A percentile compares a stretch with the other conserved stretches of the same genome.
These are phyloP conservation scores for Eristalis intricaria DNA, from an alignment of 2,888 invertebrate species.

Conservation along the genomic window DNA sequence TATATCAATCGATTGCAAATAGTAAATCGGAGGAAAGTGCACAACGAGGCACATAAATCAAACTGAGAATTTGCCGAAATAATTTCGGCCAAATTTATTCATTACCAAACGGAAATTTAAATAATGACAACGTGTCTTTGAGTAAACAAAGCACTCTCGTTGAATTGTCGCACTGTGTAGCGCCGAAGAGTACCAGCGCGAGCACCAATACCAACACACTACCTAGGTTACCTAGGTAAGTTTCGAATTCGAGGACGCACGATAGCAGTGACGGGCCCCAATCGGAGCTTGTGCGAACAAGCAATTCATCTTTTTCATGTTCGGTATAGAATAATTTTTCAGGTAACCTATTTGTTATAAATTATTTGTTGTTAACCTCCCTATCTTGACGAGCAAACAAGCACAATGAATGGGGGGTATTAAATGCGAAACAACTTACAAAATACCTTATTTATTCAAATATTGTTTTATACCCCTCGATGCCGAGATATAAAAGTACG, in stretches of 20 bases:
- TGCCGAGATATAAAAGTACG: conserved; percentile 35
- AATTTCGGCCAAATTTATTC: conserved; percentile 73
- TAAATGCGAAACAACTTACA: conserved; percentile 36
- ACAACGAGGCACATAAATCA: conserved; percentile 66
- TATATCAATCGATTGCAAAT: conserved; percentile 66
- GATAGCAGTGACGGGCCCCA: conserved; percentile 13
- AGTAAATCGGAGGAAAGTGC: conserved; percentile 44
- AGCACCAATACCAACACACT: too few species aligned
- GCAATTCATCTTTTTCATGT: conserved; percentile 68
- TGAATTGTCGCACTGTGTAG: conserved; percentile 43
- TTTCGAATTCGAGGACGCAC: conserved; percentile 41
- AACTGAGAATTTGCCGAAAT: conserved; percentile 72
- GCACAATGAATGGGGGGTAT: conserved; percentile 20
- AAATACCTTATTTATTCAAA: conserved; percentile 68
- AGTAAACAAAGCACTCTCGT: conserved; percentile 65
- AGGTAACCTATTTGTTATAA: conserved; percentile 67
- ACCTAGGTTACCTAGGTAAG: conserved; percentile 20
- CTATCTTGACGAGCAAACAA: conserved; percentile 44
- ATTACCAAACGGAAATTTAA: conserved; percentile 70
- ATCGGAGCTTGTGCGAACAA: conserved; percentile 45
- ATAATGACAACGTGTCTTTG: conserved; percentile 65
- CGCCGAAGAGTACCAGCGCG: background rate
- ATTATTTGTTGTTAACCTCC: conserved; percentile 51
- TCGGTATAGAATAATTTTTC: conserved; percentile 62
- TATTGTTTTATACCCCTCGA: conserved; percentile 52